These are phyloP conservation scores for Oscheius myriophilus DNA, from an alignment of 2,888 invertebrate genomes.

Conservation along the genomic window DNA sequence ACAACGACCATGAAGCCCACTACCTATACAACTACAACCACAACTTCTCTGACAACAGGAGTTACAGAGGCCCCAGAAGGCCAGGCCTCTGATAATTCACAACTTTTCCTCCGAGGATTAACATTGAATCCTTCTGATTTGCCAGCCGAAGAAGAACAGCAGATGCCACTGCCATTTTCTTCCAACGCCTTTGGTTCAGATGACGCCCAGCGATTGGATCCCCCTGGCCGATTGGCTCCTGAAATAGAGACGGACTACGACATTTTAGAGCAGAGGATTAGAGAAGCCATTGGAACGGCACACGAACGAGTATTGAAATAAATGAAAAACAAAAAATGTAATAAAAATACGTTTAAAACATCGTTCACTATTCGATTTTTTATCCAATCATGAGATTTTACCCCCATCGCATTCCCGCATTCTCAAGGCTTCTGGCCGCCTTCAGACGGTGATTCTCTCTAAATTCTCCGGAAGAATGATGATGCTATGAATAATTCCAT, in stretches of 20 bases:
- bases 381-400: no score
- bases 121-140: constrained; percentile 4
- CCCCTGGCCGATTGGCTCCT: background rate
- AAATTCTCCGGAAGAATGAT: no score
- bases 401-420: no score
- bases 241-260: constrained; percentile 19
- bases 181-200: constrained; percentile 1
- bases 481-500: no score
- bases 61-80: background rate
- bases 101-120: constrained; percentile 13
- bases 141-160: background rate
- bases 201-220: background rate
- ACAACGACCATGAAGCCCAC: no score
- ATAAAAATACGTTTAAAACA: no score
- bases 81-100: constrained; percentile 4
- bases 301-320: constrained; percentile 1
- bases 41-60: background rate
- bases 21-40: background rate
- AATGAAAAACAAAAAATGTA: no score
- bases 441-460: no score
- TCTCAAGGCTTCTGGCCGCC: no score
- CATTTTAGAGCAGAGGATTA: constrained; percentile 4
- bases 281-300: constrained; percentile 15
- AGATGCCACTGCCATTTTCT: background rate
- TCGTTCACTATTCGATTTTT: no score